Conservation (phyloP, 2,888 invertebrate species). For the Drosophila robusta region DNA sequence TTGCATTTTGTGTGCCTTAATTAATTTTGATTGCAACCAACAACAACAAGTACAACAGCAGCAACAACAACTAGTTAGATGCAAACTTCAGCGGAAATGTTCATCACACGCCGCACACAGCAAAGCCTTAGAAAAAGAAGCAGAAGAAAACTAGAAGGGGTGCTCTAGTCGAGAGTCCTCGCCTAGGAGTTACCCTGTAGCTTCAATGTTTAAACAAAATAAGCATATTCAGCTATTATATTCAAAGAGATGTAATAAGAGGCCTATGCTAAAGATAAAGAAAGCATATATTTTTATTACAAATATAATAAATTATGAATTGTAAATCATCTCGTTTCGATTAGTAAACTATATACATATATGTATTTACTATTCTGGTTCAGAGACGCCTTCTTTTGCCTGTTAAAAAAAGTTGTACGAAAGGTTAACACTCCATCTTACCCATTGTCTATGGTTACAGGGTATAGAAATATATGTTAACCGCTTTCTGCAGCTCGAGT, state of each 20-base stretch:
- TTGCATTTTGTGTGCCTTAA: constrained; percentile 66
- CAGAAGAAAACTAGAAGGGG: constrained; percentile 3
- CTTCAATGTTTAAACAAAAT: no score
- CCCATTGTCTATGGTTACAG: not conserved
- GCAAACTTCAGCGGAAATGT: constrained; percentile 66
- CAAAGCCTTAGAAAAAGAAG: constrained; percentile 14
- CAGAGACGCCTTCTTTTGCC: not conserved
- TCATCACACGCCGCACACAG: constrained; percentile 66
- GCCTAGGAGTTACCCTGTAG: not conserved
- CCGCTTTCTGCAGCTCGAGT: constrained; percentile 34
- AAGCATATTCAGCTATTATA: no score
- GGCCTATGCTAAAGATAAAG: no score
- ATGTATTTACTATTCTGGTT: no score
- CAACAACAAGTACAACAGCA: not conserved
- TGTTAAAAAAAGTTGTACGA: not conserved
- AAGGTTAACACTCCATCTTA: not conserved
- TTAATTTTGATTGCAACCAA: constrained; percentile 74
- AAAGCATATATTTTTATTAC: no score
- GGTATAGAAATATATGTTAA: constrained; percentile 16
- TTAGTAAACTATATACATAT: no score
- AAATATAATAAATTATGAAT: no score
- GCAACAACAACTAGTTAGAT: constrained; percentile 20
- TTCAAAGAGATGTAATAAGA: no score
- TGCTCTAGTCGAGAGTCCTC: not conserved
- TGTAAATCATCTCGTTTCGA: no score